These are phyloP conservation scores for Agapornis roseicollis DNA, from an alignment of 2,113 vertebrate species.

Conservation along the genomic window DNA sequence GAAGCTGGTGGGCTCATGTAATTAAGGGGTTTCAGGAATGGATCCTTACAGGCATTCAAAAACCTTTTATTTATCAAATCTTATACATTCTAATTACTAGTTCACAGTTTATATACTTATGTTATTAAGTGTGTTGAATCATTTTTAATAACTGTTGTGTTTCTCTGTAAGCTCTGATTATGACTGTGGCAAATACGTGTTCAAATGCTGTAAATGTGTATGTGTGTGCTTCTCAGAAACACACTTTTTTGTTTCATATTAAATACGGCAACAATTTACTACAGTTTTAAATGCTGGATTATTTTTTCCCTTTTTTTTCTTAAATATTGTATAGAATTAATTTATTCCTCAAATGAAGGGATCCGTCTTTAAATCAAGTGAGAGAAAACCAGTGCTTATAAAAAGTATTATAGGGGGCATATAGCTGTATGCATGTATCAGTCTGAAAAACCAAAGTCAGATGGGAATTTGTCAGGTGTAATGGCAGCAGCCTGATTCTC, in stretches of 20 bases:
- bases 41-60: not conserved
- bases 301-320: not conserved
- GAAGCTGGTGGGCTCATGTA: not conserved
- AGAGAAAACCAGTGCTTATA: not conserved
- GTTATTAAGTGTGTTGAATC: not conserved
- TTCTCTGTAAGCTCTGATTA: not conserved
- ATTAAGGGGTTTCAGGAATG: not conserved
- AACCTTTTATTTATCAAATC: not conserved
- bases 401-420: not conserved
- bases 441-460: not conserved
- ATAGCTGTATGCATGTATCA: not conserved
- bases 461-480: not conserved
- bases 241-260: not conserved
- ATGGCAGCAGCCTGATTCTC: not conserved
- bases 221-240: not conserved
- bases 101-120: not conserved
- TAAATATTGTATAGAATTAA: not conserved
- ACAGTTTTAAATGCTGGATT: not conserved
- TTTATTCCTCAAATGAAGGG: not conserved
- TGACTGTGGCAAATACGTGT: not conserved
- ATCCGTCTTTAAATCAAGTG: not conserved
- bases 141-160: not conserved
- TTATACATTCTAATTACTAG: not conserved
- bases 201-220: not conserved
- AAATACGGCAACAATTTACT: not conserved